Base-by-base conservation (phyloP, 1,140 invertebrate genomes). In the Coelopa frigida region DNA sequence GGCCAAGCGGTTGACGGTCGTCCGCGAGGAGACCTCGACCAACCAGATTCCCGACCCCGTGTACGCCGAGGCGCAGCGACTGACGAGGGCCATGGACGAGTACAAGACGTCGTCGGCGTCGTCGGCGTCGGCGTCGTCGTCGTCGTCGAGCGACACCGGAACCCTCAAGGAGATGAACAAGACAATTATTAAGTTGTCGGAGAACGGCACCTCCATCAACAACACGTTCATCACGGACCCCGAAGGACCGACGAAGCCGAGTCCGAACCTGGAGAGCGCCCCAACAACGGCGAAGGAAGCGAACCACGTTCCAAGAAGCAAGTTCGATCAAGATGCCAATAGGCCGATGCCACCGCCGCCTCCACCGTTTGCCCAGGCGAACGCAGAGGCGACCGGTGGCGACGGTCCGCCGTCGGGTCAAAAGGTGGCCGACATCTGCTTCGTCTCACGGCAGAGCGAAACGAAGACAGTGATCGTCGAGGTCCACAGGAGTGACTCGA, bases 161-260 rank as follows among this genome's bases (percentile, higher is more conserved):
- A 49, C 43, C 26, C 41, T 50, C 2, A 72, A 70, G 47, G 73
- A 73, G 39, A 70, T 75, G 42, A 78, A 79, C 62, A 75, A 78
- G 53, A 82, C 80, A 0, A 81, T 82, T 46, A 82, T 82, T 29
- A 81, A 80, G 70, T 66, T 82, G 49, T 77, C 78, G 6, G 80
- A 80, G 67, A 79, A 78, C 41, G 79, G 78, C 22, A 79, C 79
- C 18, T 80, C 77, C 3, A 82, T 82, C 51, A 75, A 78, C 53
- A 78, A 77, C 57, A 79, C 76, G 61, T 51, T 72, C 73, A 52
- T 51, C 22, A 12, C 39, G 15, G n/a, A n/a, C n/a, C n/a, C n/a
- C n/a, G n/a, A n/a, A n/a, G n/a, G n/a, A n/a, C n/a, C n/a, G n/a
- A n/a, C n/a, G n/a, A n/a, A n/a, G n/a, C n/a, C n/a, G n/a, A 41